Evolutionary conservation across 2,113 vertebrate species (phyloP), one percentile per base, ranked within the genome.

Genomic region (Takifugu bimaculatus): DNA sequence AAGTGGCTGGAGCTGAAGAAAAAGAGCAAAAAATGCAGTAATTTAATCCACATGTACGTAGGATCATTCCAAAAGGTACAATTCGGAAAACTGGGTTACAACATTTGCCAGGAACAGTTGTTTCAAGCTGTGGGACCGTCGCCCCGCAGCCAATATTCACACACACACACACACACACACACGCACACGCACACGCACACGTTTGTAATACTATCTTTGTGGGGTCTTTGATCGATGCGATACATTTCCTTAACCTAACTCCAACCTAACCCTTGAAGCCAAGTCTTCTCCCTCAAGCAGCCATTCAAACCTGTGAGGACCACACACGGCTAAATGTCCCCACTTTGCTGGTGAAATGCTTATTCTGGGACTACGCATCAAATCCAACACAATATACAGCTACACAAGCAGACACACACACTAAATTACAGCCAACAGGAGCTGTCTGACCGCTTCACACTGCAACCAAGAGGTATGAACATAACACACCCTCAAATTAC

Each of bases 401-500:
- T 50, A 52, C 54, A 57, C 29, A 52, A 12, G 26, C 54, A 53
- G 44, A 68, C 60, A 65, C 27, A 65, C 70, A 70, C 60, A 66
- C 70, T 72, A 80, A 85, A 89, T 87, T 80, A 84, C 73, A 88
- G 67, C 81, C 73, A 83, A 77, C 79, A 65, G 77, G 75, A 81
- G 78, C 73, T 39, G 78, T 76, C 82, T 83, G 80, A 88, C 82
- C 77, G 11, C 80, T 73, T 85, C 83, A 82, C 73, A 57, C 83
- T 59, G 69, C 75, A 81, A 69, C 71, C 65, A 72, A 67, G 82
- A 86, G 85, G 79, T 84, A 83, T 77, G 81, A 78, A 85, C 74
- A 85, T 74, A 81, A 39, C 79, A 84, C 80, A 80, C 84, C 84
- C 85, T 88, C 81, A 86, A 88, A 84, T 87, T 81, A 84, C 81